Base-by-base conservation (phyloP, 2,797 vertebrate species). In the Alosa sapidissima region DNA sequence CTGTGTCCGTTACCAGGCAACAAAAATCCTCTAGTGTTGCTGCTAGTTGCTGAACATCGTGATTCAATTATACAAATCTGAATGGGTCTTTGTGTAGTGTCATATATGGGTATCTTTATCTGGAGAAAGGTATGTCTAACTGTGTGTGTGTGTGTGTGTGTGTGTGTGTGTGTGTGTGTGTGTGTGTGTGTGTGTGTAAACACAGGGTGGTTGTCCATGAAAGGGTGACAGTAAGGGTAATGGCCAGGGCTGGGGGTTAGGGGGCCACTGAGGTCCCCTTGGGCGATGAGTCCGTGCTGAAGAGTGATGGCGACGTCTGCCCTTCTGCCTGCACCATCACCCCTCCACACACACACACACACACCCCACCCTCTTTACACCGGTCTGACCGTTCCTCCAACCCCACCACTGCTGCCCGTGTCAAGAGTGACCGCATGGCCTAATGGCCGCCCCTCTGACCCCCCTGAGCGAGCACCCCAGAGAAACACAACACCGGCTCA, bases 401-500 rank as follows among this genome's bases (percentile, higher is more conserved):
- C 36, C 72, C 72, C 72, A 78, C 33, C 36, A 41, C 72, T 78
- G 68, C 72, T 41, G 45, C 33, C 36, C 41, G 72, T 78, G 68
- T 75, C 68, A 75, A 75, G 68, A 75, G 14, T 75, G 68, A 75
- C 68, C 68, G 65, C 33, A 33, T 21, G 72, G 16, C 72, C 72
- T 45, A 21, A 93, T 94, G 91, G 92, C 90, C 84, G 90, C 93
- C 36, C 89, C 93, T 93, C 83, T 93, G 93, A 93, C 92, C 92
- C 86, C 58, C 68, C 92, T 91, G 85, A 58, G 52, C 83, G 68
- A 83, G 36, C 36, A 47, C 16, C 72, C 72, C 14, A 21, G 72
- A 91, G 93, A 94, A 94, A 95, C 88, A 84, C 85, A 93, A 95
- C 94, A 93, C 87, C 89, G 90, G 88, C 88, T 90, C 88, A 92